A percentile compares a stretch with the other conserved stretches of the same genome.
phyloP scores from a whole-genome alignment of 2,888 invertebrate genomes.

The Chloroclysta siterata region DNA sequence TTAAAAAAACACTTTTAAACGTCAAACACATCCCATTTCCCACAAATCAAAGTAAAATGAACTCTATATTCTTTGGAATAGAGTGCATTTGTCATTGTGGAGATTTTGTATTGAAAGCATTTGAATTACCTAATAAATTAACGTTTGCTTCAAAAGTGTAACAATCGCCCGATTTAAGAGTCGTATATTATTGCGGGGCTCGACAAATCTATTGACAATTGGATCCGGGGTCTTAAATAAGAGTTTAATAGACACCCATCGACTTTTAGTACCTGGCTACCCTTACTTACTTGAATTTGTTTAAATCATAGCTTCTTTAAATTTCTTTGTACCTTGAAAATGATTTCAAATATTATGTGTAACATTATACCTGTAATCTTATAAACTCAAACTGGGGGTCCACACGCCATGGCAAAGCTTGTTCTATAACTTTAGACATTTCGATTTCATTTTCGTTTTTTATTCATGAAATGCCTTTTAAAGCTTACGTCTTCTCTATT shows the following conservation, averaged over 20 bases:
- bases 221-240: slow-evolving; percentile 68
- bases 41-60: neutral
- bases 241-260: slow-evolving; percentile 60
- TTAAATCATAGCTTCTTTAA: slow-evolving; percentile 31
- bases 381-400: too few relatives aligned
- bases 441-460: too few relatives aligned
- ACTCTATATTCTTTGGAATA: neutral
- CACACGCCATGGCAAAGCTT: too few relatives aligned
- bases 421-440: too few relatives aligned
- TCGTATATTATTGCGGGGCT: slow-evolving; percentile 62
- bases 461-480: too few relatives aligned
- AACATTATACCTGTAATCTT: too few relatives aligned
- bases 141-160: slow-evolving; percentile 66
- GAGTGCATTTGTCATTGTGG: slow-evolving; percentile 7
- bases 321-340: neutral
- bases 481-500: too few relatives aligned
- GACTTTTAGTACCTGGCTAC: slow-evolving; percentile 42
- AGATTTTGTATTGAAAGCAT: slow-evolving; percentile 22
- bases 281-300: slow-evolving; percentile 22
- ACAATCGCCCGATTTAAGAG: slow-evolving; percentile 67
- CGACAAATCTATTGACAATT: slow-evolving; percentile 71
- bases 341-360: too few relatives aligned
- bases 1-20: slow-evolving; percentile 51
- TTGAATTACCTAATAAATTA: slow-evolving; percentile 62
- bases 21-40: slow-evolving; percentile 25